phyloP scores from a whole-genome alignment of 2,113 vertebrate genomes.

The Tamias sibiricus region DNA sequence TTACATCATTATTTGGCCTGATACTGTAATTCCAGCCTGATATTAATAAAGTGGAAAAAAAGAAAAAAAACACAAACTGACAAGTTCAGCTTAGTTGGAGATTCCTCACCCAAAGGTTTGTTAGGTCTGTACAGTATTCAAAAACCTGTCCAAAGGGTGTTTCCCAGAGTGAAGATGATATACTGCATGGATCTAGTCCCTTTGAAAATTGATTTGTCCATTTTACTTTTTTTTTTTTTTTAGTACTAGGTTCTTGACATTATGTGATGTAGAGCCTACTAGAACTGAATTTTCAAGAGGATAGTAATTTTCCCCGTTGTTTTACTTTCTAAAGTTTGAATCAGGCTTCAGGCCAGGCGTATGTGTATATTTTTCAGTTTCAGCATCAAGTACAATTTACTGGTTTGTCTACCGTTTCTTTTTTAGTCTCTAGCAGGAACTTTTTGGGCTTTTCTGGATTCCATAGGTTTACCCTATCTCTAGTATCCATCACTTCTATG shows the following conservation, averaged over 20 bases:
- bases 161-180: not conserved
- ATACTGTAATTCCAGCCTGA: constrained; percentile 48
- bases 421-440: not conserved
- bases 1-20: constrained; percentile 59
- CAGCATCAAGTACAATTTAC: not conserved
- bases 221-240: not conserved
- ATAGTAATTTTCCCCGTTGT: not conserved
- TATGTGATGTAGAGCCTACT: not conserved
- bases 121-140: not conserved
- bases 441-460: not conserved
- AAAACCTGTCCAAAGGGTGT: not conserved
- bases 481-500: not conserved
- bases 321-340: not conserved
- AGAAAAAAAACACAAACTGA: not conserved
- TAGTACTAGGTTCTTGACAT: not conserved
- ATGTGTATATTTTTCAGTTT: not conserved
- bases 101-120: not conserved
- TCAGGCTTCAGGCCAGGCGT: not conserved
- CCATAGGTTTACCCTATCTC: not conserved
- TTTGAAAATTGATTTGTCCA: not conserved
- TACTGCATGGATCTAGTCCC: not conserved
- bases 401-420: not conserved
- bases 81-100: not conserved
- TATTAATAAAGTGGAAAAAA: constrained; percentile 51
- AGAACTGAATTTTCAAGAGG: not conserved